These are phyloP conservation scores for Dryobotodes eremita DNA, from an alignment of 2,888 invertebrate genomes.

Conservation along the genomic window DNA sequence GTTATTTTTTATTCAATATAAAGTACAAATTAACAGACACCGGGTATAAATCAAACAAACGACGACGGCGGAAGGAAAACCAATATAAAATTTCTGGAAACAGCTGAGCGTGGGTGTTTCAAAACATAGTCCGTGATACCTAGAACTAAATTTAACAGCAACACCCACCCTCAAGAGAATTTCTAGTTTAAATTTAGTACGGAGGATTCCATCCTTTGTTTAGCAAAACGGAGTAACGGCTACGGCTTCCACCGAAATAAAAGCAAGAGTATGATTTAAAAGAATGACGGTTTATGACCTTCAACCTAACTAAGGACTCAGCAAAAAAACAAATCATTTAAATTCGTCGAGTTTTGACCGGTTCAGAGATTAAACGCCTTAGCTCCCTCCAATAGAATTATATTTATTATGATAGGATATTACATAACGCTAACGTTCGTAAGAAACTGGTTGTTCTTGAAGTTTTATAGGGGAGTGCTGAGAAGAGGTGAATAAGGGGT, in stretches of 20 bases:
- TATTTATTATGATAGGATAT: constrained; percentile 36
- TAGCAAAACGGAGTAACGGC: constrained; percentile 10
- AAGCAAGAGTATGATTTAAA: constrained; percentile 18
- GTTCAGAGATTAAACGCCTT: constrained; percentile 43
- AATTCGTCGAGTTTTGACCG: constrained; percentile 42
- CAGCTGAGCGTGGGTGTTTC: neutral
- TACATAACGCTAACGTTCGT: constrained; percentile 41
- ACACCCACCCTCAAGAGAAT: neutral
- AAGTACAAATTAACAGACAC: neutral
- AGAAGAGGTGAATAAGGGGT: constrained; percentile 29
- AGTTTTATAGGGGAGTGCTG: constrained; percentile 34
- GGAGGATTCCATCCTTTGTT: neutral
- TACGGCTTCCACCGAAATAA: constrained; percentile 30
- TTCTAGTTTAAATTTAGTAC: neutral
- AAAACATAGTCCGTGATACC: neutral
- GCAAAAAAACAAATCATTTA: constrained; percentile 14
- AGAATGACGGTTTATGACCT: constrained; percentile 45
- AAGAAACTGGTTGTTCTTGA: constrained; percentile 48
- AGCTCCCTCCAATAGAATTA: constrained; percentile 30
- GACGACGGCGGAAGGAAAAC: neutral
- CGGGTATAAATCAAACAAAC: neutral
- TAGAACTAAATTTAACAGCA: neutral
- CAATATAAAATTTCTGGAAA: neutral
- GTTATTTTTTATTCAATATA: neutral
- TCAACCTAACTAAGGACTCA: constrained; percentile 20